Conservation (phyloP, 2,113 vertebrate genomes). For the chimpanzee (Pan troglodytes) region DNA sequence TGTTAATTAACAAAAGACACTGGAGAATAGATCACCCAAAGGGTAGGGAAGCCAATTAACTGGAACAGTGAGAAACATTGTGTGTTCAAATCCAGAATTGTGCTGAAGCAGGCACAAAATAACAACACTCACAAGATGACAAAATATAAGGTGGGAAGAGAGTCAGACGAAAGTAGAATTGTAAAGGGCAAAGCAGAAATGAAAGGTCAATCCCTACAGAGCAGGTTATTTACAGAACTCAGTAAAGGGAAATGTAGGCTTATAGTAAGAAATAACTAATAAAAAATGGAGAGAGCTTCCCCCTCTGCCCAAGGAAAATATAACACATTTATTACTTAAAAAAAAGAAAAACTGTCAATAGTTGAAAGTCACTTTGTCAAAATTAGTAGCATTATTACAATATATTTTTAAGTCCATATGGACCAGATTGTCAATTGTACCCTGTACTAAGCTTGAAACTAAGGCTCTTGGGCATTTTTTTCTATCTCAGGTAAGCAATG, state of each 20-base stretch:
- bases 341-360: neutral
- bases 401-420: neutral
- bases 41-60: slow-evolving; percentile 58
- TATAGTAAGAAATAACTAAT: slow-evolving; percentile 6
- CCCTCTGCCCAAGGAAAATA: neutral
- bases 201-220: neutral
- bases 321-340: neutral
- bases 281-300: neutral
- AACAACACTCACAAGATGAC: slow-evolving; percentile 34
- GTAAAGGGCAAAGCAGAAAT: slow-evolving; percentile 29
- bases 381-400: neutral
- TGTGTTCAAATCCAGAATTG: slow-evolving; percentile 68
- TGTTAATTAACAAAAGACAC: slow-evolving; percentile 66
- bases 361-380: neutral
- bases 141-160: neutral
- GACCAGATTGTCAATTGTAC: neutral
- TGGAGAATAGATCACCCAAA: slow-evolving; percentile 60
- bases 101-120: slow-evolving; percentile 51
- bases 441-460: neutral
- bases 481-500: neutral
- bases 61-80: slow-evolving; percentile 41
- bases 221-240: slow-evolving; percentile 38
- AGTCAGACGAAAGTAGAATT: neutral
- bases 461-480: neutral
- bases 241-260: slow-evolving; percentile 12